Base-by-base conservation (phyloP, 2,888 invertebrate genomes). In the Zhuqinia jingwanae region DNA sequence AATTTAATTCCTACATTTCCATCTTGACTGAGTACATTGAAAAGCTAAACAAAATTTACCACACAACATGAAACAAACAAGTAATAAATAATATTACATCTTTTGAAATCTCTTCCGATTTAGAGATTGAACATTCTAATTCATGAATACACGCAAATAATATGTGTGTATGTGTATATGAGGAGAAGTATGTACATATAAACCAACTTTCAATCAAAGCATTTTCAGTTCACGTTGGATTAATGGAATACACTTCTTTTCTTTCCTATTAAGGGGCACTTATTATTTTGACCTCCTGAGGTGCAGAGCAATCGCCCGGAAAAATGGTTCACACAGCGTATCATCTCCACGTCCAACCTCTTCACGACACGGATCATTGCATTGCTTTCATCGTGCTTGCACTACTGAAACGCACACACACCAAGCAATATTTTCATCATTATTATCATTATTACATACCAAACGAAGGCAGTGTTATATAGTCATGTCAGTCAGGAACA, bases 291-390 rank as follows among this genome's bases (percentile, higher is more conserved):
- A 87, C 88, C 88, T 87, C 88, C 88, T 86, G 86, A 85, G 85
- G 88, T 80, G 83, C 85, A 78, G 73, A 25, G 77, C 90, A 90
- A 89, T 90, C 89, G 89, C 83, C 77, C 76, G 88, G 89, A 90
- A 90, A 89, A 89, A 87, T 87, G 87, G 84, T 87, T 89, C 89
- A 83, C 84, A 84, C 89, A 88, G 83, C 85, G 76, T 78, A 87
- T 82, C 60, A 76, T 87, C 68, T 79, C 84, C 56, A 63, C 45
- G 45, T 76, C 83, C 83, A 83, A 83, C 83, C 83, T 76, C 83
- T 42, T 77, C 65, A 76, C 45, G 17, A 53, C 76, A 79, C 53
- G 84, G 77, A 84, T 78, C 84, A 70, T 30, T 84, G 77, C 63
- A 2, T 73, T 50, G n/a, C 27, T 22, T 11, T 60, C 25, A 6